Base-by-base conservation (phyloP, 2,113 vertebrate genomes). In the Lagopus muta region DNA sequence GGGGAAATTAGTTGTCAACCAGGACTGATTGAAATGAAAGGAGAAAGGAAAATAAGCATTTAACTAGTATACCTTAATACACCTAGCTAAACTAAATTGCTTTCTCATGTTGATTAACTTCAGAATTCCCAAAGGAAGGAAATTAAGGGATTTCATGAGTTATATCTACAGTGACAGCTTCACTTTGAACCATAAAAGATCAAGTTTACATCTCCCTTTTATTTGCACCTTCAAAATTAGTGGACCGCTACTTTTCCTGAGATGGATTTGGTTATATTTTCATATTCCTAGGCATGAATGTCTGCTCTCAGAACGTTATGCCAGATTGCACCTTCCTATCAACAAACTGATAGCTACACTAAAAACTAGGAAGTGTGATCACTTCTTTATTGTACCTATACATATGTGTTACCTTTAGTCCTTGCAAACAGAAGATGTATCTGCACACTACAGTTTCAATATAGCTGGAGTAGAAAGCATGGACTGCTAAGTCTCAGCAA, bases 51-150 rank as follows among this genome's bases (percentile, higher is more conserved):
- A 94, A 71, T 47, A 93, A 71, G 28, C 17, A 55, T 43, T 94
- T 95, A 86, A 8, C 36, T 70, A 64, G 27, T 48, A 83, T 15
- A 81, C 42, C 42, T 83, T 70, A 62, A 24, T 43, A 82, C 19
- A 81, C 42, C 47, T 86, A 71, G 25, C 30, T 85, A 85, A 93
- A 55, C 13, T 47, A 57, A 47, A 50, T 73, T 64, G 3, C 67
- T 91, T 89, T 85, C 71, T 82, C 69, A 30, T 60, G 32, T 66
- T 86, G 65, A 86, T 76, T 88, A 83, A 15, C 4, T 89, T 89
- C 61, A 30, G 38, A 78, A 78, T 77, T 85, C 47, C 78, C 21
- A 83, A 18, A 74, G 20, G 28, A 92, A 87, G 89, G 27, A 77
- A 89, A 86, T 67, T 40, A 77, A 45, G 55, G 74, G 64, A 88